A percentile compares a stretch with the other conserved stretches of the same genome.
phyloP scores from a whole-genome alignment of 1,140 invertebrate genomes.

The Hylaeus anthracinus region DNA sequence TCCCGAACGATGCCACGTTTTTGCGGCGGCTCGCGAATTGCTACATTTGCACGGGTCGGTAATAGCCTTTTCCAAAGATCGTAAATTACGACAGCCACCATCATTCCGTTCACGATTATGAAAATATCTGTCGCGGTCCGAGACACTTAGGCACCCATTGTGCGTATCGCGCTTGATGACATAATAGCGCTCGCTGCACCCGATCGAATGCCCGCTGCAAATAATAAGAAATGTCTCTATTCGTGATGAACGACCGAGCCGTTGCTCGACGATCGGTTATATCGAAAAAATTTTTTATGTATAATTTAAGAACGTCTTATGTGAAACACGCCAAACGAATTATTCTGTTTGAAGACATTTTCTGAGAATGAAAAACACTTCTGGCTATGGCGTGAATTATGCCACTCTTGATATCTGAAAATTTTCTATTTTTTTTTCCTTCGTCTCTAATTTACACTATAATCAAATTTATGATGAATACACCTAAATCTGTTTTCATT shows the following conservation, averaged over 20 bases:
- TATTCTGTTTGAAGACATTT: no score
- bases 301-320: no score
- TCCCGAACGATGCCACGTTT: conserved; percentile 30
- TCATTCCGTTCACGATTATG: conserved; percentile 59
- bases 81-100: conserved; percentile 54
- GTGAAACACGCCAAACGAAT: no score
- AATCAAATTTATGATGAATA: no score
- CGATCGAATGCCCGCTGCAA: conserved; percentile 29
- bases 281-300: no score
- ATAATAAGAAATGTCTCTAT: conserved; percentile 60
- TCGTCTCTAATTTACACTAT: no score
- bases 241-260: not conserved
- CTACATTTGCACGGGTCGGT: conserved; percentile 33
- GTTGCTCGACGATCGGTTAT: no score
- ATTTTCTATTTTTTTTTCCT: no score
- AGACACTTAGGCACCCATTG: conserved; percentile 48
- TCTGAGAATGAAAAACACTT: no score
- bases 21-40: conserved; percentile 34
- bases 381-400: no score
- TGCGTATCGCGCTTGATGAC: conserved; percentile 55
- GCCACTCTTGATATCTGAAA: no score
- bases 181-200: conserved; percentile 40
- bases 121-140: conserved; percentile 46
- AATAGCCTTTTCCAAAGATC: conserved; percentile 50
- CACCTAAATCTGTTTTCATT: no score